Evolutionary conservation across 1,140 invertebrate genomes (phyloP), one percentile per base, ranked within the genome.

Genomic region (Diorhabda sublineata): DNA sequence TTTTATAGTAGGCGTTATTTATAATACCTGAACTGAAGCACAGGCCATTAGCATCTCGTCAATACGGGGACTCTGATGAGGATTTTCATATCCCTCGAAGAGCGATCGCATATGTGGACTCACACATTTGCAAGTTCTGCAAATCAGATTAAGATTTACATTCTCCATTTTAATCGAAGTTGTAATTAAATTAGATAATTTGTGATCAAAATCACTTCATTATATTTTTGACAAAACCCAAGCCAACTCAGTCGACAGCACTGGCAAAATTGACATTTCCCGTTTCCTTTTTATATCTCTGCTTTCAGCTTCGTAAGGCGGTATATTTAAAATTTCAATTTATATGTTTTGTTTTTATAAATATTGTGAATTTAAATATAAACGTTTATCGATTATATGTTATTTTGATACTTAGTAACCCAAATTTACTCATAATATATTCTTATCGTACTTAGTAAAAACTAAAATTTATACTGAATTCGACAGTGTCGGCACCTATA

Each of bases 1-100:
- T 71, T 58, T 64, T 26, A 64, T 64, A 58, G 56, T 45, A 64
- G 61, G 45, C 67, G 42, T 62, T 67, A 8, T 65, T 9, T 58
- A 71, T 73, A 70, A 76, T 79, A 79, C 79, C 75, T 79, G 74
- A 60, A 80, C 73, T 63, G 76, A 73, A 60, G 77, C 75, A 73
- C 78, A 80, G 69, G 78, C 79, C 79, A 80, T 80, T 79, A 80
- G 78, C 79, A 80, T 80, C 76, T 80, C 78, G 78, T 79, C 77
- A 73, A 80, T 74, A 74, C 75, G 77, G 77, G 77, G 71, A 77
- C 71, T 74, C 63, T 73, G 73, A 75, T 73, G 73, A 44, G 64
- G 61, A 71, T 70, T 69, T 74, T 78, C 75, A 58, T 66, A 71
- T 42, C 64, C 69, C 42, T 74, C 71, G 69, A 78, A 79, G 47